Conservation (phyloP, 2,888 invertebrate genomes). For the Calameuta pallipes region DNA sequence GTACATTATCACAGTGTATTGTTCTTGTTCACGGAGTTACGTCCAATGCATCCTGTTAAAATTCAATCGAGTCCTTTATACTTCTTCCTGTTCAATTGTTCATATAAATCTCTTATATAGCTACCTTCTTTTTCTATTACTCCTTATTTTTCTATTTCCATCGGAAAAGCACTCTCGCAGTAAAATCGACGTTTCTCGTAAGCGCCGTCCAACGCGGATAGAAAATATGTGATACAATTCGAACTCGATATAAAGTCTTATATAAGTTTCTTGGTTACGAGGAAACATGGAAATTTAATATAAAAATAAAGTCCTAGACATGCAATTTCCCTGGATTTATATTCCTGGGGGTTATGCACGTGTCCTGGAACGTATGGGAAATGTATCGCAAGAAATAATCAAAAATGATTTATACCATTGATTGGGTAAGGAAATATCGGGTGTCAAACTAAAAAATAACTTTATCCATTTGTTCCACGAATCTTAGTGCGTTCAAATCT, state of each 20-base stretch:
- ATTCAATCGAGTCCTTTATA: neutral
- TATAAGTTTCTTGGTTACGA: neutral
- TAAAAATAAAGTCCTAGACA: neutral
- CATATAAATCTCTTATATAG: neutral
- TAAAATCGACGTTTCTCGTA: neutral
- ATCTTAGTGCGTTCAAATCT: neutral
- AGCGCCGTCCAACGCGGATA: neutral
- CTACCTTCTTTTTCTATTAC: no score
- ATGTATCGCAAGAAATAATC: neutral
- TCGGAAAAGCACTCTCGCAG: slow-evolving; percentile 4
- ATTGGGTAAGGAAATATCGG: neutral
- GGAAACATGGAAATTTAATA: neutral
- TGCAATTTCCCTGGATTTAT: neutral
- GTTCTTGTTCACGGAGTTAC: slow-evolving; percentile 21
- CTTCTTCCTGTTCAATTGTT: neutral
- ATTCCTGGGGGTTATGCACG: neutral
- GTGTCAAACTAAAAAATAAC: neutral
- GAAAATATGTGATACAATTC: neutral
- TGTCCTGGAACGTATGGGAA: neutral
- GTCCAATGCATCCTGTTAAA: neutral
- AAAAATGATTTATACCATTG: neutral
- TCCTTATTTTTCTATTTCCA: neutral
- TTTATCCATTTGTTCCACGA: neutral
- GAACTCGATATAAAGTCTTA: neutral
- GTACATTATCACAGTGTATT: slow-evolving; percentile 20